Conservation (phyloP, 2,113 vertebrate genomes). For the Saccopteryx bilineata region DNA sequence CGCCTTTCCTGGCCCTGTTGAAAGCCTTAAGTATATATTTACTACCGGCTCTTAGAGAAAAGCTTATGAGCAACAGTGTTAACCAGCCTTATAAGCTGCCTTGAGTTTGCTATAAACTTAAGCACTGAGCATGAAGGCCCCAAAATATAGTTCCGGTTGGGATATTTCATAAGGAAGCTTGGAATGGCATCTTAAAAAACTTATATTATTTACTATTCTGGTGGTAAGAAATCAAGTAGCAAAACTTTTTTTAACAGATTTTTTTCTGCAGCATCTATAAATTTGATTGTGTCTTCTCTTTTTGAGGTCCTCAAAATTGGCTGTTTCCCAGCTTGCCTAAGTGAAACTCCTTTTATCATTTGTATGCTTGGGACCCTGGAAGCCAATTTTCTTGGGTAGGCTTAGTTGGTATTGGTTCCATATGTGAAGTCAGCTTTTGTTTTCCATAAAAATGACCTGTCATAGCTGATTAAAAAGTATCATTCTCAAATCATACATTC, state of each 20-base stretch:
- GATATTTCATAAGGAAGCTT: background rate
- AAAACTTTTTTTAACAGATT: background rate
- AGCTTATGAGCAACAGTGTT: background rate
- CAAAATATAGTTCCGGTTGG: background rate
- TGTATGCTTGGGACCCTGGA: background rate
- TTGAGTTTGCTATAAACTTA: background rate
- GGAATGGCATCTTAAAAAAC: background rate
- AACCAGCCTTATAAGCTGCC: background rate
- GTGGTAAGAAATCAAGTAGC: constrained; percentile 38
- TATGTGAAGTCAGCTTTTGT: constrained; percentile 2
- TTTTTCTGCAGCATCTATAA: background rate
- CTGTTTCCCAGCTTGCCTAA: background rate
- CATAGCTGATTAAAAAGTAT: background rate
- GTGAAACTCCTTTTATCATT: background rate
- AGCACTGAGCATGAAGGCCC: background rate
- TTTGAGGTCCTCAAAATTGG: background rate
- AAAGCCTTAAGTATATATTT: constrained; percentile 33
- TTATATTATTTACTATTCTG: background rate
- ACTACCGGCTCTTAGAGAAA: background rate
- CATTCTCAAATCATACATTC: constrained; percentile 13
- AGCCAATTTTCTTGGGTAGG: background rate
- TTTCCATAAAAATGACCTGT: constrained; percentile 30
- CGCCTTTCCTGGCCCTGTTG: background rate
- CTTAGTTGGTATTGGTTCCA: background rate
- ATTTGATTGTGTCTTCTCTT: background rate